Percentiles rank a stretch among this genome's conserved stretches.
phyloP scores from a whole-genome alignment of 1,140 invertebrate species.

The Coelopa frigida region DNA sequence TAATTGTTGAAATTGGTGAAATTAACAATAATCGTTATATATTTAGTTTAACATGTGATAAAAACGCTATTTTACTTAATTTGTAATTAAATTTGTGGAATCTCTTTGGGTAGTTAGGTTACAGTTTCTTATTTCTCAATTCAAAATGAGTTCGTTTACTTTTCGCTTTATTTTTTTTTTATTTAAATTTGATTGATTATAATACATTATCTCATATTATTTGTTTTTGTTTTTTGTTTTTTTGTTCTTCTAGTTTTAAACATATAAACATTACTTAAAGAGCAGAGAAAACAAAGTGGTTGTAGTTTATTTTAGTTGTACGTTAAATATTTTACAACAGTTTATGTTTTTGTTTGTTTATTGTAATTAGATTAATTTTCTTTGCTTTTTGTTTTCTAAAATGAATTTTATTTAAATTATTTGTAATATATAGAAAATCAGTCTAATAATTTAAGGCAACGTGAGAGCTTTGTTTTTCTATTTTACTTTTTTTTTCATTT shows the following conservation, averaged over 20 bases:
- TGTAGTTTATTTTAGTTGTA: not conserved
- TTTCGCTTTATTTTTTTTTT: not conserved
- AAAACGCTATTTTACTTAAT: too few relatives aligned
- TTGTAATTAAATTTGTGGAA: not conserved
- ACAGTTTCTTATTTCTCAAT: too few relatives aligned
- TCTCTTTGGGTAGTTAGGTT: not conserved
- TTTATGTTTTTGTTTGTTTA: constrained; percentile 5
- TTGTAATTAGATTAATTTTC: constrained; percentile 6
- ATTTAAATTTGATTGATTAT: not conserved
- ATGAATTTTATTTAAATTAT: not conserved
- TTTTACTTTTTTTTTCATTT: constrained; percentile 14
- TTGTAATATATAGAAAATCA: constrained; percentile 41
- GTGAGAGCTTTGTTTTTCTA: constrained; percentile 40
- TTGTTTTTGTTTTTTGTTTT: not conserved
- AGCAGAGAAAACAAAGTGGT: too few relatives aligned
- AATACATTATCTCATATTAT: not conserved
- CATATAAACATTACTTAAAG: constrained; percentile 4
- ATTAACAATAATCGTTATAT: too few relatives aligned
- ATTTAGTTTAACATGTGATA: too few relatives aligned
- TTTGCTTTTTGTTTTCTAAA: not conserved
- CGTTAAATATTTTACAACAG: not conserved
- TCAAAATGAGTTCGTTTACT: constrained; percentile 2
- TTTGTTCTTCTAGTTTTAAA: not conserved
- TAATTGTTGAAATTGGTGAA: too few relatives aligned
- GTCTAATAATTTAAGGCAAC: constrained; percentile 46